Percentiles rank a stretch among this genome's conserved stretches.
Conservation (phyloP, 2,113 vertebrate genomes). For the Anarrhichthys ocellatus region DNA sequence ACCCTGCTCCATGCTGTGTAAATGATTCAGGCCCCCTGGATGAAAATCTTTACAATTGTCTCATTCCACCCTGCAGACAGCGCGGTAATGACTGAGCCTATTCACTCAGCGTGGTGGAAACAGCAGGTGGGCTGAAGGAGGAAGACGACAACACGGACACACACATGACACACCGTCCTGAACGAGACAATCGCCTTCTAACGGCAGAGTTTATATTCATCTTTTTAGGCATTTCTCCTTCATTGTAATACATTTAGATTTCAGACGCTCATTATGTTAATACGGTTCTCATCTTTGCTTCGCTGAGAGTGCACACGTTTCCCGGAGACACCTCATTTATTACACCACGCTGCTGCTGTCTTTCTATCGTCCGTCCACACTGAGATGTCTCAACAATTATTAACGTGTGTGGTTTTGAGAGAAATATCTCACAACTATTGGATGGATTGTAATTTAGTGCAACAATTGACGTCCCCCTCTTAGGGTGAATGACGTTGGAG, state of each 20-base stretch:
- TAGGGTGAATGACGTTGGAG: neutral
- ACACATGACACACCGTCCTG: slow-evolving; percentile 8
- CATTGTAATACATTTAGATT: slow-evolving; percentile 34
- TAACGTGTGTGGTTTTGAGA: neutral
- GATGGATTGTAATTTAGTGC: neutral
- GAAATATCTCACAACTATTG: neutral
- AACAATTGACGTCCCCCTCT: neutral
- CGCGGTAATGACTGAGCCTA: slow-evolving; percentile 75
- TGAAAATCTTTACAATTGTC: slow-evolving; percentile 74
- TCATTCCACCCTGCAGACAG: slow-evolving; percentile 77
- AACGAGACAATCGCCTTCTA: slow-evolving; percentile 4
- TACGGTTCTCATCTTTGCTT: slow-evolving; percentile 13
- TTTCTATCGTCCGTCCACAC: neutral
- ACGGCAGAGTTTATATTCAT: slow-evolving; percentile 12
- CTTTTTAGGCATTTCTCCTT: slow-evolving; percentile 13
- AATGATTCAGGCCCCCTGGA: slow-evolving; percentile 71
- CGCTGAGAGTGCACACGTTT: slow-evolving; percentile 8
- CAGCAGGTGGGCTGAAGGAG: slow-evolving; percentile 54
- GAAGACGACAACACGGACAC: slow-evolving; percentile 42
- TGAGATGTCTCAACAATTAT: neutral
- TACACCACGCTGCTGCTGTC: neutral
- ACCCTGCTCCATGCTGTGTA: slow-evolving; percentile 71
- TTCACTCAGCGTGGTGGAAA: slow-evolving; percentile 73
- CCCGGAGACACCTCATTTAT: slow-evolving; percentile 21
- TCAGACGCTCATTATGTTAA: slow-evolving; percentile 26